Evolutionary conservation across 2,888 invertebrate species (phyloP).

Genomic region (Amaurobius ferox): DNA sequence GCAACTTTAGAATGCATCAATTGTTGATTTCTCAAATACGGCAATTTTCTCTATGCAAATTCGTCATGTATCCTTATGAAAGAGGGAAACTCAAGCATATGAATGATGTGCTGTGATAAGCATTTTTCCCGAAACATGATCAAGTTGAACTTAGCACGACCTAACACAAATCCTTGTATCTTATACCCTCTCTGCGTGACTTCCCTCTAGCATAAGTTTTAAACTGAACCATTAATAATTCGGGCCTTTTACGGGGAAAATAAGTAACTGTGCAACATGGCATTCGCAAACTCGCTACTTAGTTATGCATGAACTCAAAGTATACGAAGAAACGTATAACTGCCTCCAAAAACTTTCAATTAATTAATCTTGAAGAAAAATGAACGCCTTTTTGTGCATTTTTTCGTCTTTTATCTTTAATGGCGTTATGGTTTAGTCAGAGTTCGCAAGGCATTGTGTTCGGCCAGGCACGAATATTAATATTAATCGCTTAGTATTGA

Average conservation of each 20-base stretch:
- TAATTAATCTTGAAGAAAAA: slow-evolving; percentile 15
- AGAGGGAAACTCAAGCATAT: neutral
- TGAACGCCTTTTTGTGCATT: neutral
- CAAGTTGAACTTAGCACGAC: neutral
- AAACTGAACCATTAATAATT: slow-evolving; percentile 12
- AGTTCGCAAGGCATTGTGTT: slow-evolving; percentile 39
- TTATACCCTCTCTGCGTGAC: neutral
- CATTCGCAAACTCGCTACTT: neutral
- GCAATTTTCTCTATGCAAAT: no score
- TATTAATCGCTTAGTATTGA: slow-evolving; percentile 66
- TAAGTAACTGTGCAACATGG: neutral
- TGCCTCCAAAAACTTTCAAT: slow-evolving; percentile 14
- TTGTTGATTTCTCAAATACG: no score
- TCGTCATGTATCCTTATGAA: no score
- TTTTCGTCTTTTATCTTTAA: slow-evolving; percentile 37
- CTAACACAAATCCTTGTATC: neutral
- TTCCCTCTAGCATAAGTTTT: slow-evolving; percentile 6
- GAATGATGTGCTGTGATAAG: neutral
- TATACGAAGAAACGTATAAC: slow-evolving; percentile 4
- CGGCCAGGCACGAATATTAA: slow-evolving; percentile 61
- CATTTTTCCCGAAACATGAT: neutral
- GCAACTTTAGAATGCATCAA: no score
- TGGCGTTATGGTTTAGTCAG: slow-evolving; percentile 59
- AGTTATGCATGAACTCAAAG: slow-evolving; percentile 12
- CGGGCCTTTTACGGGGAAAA: neutral